Base-by-base conservation (phyloP, 2,113 vertebrate species). In the Porphyrio hochstetteri region DNA sequence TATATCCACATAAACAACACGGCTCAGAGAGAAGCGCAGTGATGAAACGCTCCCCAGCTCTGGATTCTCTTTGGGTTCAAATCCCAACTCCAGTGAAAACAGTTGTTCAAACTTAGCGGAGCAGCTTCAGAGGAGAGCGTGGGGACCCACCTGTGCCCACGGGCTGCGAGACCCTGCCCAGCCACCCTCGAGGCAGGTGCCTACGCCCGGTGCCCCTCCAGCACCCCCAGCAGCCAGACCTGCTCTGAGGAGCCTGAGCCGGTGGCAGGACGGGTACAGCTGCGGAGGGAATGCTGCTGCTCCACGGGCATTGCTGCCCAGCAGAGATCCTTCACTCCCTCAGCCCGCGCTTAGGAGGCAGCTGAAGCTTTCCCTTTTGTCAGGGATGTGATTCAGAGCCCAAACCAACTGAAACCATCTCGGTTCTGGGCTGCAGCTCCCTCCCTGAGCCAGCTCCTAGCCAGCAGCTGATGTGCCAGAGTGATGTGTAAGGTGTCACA, bases 131-230 rank as follows among this genome's bases (percentile, higher is more conserved):
- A 96, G 87, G 69, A 67, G 77, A 50, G n/a, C 0, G 2, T 10
- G 44, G 76, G 57, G 31, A 46, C 42, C 36, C 65, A 67, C 17
- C 69, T 14, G 35, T 27, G 57, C 83, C 81, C 5, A 1, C 23
- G 2, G 5, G 35, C 67, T 21, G 7, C 0, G 5, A 82, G 46
- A 53, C 16, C 25, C 15, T 53, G 61, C 64, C 57, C 69, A 53
- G n/a, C 1, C 9, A 20, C 60, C 72, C 65, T 61, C 3, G 0
- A 59, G 70, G 46, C 0, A 1, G 28, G 33, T 23, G 35, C 29
- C 38, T 6, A 5, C n/a, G 56, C 2, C 38, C 59, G 19, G 31
- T 33, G 31, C 55, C 15, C 21, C 40, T 59, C 20, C 0, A 63
- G 28, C 33, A 72, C 18, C 48, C 21, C 16, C 6, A 1, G 31